Conservation (phyloP, 2,888 invertebrate genomes). For the Oscheius sp. region DNA sequence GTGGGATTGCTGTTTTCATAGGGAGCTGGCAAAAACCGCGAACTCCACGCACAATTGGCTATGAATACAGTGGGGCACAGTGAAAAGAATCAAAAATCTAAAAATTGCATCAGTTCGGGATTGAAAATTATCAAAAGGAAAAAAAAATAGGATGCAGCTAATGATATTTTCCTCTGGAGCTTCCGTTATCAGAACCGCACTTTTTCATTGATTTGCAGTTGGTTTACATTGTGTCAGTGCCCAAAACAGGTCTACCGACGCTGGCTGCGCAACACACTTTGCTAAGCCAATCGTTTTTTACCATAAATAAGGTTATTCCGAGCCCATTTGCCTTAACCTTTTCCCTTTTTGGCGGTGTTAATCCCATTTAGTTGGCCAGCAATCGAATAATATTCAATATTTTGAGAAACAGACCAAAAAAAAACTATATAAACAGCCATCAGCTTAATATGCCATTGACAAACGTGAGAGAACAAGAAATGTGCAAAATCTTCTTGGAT, state of each 20-base stretch:
- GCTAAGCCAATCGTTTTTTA: neutral
- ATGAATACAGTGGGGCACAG: neutral
- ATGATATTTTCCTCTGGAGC: constrained; percentile 10
- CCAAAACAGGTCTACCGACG: constrained; percentile 37
- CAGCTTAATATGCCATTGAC: too few species aligned
- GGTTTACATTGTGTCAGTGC: constrained; percentile 35
- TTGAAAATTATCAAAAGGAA: neutral
- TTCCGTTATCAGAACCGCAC: constrained; percentile 31
- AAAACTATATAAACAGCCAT: too few species aligned
- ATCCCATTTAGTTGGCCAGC: too few species aligned
- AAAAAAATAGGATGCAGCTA: neutral
- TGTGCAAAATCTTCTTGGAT: too few species aligned
- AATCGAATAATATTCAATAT: too few species aligned
- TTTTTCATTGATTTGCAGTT: constrained; percentile 35
- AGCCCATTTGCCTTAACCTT: too few species aligned
- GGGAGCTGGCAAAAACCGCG: neutral
- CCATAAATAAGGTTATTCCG: neutral
- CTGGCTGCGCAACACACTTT: constrained; percentile 26
- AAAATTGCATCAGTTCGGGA: too few species aligned
- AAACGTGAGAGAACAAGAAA: too few species aligned
- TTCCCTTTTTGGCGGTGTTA: too few species aligned
- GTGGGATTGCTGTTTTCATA: neutral
- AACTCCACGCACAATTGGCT: neutral
- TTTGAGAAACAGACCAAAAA: too few species aligned
- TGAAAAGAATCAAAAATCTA: too few species aligned